These are phyloP conservation scores for Cetoscarus ocellatus DNA, from an alignment of 2,797 vertebrate species.

Conservation along the genomic window DNA sequence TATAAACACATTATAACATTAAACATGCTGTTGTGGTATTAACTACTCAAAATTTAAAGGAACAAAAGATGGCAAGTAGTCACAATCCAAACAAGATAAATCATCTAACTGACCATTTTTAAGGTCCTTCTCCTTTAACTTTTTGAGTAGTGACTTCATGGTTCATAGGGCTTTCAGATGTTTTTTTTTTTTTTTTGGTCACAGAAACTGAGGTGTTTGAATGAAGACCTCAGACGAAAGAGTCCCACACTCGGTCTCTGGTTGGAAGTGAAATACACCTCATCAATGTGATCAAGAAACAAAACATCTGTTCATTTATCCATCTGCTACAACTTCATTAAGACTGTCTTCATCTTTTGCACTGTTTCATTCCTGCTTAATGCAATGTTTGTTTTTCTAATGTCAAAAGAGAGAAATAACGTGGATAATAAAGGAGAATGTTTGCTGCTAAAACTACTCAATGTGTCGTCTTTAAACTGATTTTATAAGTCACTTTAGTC, in stretches of 20 bases:
- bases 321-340: conserved; percentile 19
- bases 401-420: conserved; percentile 54
- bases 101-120: no score
- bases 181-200: conserved; percentile 55
- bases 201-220: conserved; percentile 80
- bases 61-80: not conserved
- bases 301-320: conserved; percentile 58
- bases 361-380: conserved; percentile 53
- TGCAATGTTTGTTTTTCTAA: conserved; percentile 67
- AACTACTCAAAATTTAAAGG: not conserved
- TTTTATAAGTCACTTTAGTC: not conserved
- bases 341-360: conserved; percentile 38
- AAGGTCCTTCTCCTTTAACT: not conserved
- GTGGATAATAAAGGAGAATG: conserved; percentile 76
- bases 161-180: conserved; percentile 39
- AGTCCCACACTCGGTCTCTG: conserved; percentile 89
- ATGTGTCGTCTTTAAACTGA: not conserved
- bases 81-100: not conserved
- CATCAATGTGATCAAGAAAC: conserved; percentile 47
- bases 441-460: conserved; percentile 57
- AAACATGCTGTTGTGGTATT: not conserved
- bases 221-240: conserved; percentile 96
- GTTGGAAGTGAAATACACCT: conserved; percentile 88
- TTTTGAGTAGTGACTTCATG: not conserved
- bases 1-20: conserved; percentile 1